Evolutionary conservation across 53 echinoderm and acorn worm species (phyloP), one percentile per base, ranked within the genome.

Genomic region (Crossaster papposus): DNA sequence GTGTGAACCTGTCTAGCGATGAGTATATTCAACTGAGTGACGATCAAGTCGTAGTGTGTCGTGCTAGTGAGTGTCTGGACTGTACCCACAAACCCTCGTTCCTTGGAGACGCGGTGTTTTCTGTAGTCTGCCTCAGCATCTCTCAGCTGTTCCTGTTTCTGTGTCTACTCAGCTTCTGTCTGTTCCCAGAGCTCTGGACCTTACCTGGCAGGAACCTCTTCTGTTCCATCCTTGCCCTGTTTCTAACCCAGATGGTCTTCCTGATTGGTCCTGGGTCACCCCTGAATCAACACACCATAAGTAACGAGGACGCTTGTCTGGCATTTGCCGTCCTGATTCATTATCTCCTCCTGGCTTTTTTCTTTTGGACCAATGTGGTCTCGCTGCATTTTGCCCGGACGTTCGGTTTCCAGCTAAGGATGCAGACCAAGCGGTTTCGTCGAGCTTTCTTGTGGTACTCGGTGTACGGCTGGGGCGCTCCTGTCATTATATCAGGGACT

Each of bases 381-480:
- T 78, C 78, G 78, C 78, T 78, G 22, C 78, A 78, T 28, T 51
- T 78, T 14, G 78, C 51, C 51, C 78, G 78, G 51, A 78, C 78
- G 22, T 78, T 78, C 51, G 78, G 78, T 24, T n/a, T 78, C 50
- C 2, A 78, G 28, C 78, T 78, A 11, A n/a, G 52, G 23, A 44
- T 78, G 44, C 78, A 28, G 7, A 26, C 10, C 4, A 35, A 2
- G 36, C 50, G 50, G 50, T 78, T 78, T 28, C 50, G 23, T 78
- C 78, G 51, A 12, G 78, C 78, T 29, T 78, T 78, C 28, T 1
- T 18, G 50, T 91, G 91, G 91, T 91, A 91, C 32, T 91, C 91
- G 23, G 30, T 91, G 1, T 91, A 91, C 24, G 86, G 81, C 22
- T 91, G 91, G 91, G 91, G 91, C 30, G 64, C 87, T 0, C 91